A percentile compares a stretch with the other conserved stretches of the same genome.
Evolutionary conservation across 2,797 vertebrate genomes (phyloP).

Genomic region (Melanotaenia trifasciata): DNA sequence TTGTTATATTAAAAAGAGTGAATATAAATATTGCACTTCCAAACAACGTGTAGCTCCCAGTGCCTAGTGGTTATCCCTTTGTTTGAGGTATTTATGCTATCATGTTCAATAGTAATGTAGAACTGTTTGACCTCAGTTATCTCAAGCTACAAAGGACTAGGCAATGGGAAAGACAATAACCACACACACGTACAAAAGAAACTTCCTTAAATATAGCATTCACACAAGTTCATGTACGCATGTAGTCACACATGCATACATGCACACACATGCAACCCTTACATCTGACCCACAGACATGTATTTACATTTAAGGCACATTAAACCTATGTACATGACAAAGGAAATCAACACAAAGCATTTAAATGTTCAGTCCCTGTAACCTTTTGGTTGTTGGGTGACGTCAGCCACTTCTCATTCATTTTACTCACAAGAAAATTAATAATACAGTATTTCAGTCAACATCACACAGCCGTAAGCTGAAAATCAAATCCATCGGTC

Average conservation of each 20-base stretch:
- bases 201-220: slow-evolving; percentile 76
- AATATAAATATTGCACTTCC: slow-evolving; percentile 88
- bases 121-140: slow-evolving; percentile 37
- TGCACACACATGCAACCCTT: slow-evolving; percentile 43
- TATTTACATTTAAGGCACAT: slow-evolving; percentile 78
- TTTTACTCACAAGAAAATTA: slow-evolving; percentile 43
- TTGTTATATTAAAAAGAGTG: slow-evolving; percentile 59
- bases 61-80: slow-evolving; percentile 71
- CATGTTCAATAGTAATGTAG: slow-evolving; percentile 16
- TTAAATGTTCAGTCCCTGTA: slow-evolving; percentile 76
- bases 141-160: slow-evolving; percentile 53
- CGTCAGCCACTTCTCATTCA: slow-evolving; percentile 36
- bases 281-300: slow-evolving; percentile 45
- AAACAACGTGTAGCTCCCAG: slow-evolving; percentile 77
- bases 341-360: slow-evolving; percentile 65
- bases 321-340: slow-evolving; percentile 60
- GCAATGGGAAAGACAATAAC: slow-evolving; percentile 58
- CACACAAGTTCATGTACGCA: slow-evolving; percentile 57
- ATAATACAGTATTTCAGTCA: slow-evolving; percentile 58
- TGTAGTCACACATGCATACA: slow-evolving; percentile 35
- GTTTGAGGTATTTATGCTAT: slow-evolving; percentile 49
- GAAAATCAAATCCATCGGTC: slow-evolving; percentile 39
- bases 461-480: slow-evolving; percentile 36
- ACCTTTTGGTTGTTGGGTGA: slow-evolving; percentile 61
- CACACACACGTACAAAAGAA: slow-evolving; percentile 56